Conservation (phyloP, 1,140 invertebrate species). For the Drosophila pandora region DNA sequence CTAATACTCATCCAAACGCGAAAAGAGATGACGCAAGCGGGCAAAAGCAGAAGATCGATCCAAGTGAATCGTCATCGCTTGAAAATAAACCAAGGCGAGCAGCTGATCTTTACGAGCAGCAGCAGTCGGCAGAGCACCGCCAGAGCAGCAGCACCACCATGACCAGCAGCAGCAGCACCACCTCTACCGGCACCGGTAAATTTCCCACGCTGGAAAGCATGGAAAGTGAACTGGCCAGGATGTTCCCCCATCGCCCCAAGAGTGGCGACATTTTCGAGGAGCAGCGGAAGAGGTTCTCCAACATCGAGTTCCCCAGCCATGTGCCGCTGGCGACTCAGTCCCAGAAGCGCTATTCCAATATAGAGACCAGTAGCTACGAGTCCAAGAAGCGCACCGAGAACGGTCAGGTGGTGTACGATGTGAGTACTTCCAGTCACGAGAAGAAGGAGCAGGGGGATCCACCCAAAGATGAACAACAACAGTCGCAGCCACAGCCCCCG, state of each 20-base stretch:
- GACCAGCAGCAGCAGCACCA: conserved; percentile 21
- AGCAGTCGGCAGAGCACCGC: conserved; percentile 37
- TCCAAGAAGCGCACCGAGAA: conserved; percentile 76
- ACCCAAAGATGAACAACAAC: not conserved
- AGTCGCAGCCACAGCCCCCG: conserved; percentile 3
- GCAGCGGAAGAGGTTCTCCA: conserved; percentile 76
- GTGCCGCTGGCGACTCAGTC: conserved; percentile 21
- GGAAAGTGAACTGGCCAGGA: conserved; percentile 73
- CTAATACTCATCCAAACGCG: conserved; percentile 28
- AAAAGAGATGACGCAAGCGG: conserved; percentile 76
- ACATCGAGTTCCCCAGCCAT: conserved; percentile 57
- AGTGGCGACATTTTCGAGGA: conserved; percentile 70
- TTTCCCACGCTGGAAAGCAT: conserved; percentile 58
- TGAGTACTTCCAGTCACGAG: conserved; percentile 58
- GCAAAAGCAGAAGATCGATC: conserved; percentile 51
- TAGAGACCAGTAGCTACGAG: conserved; percentile 75
- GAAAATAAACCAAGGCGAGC: conserved; percentile 78
- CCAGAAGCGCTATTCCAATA: conserved; percentile 76
- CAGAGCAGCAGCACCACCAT: conserved; percentile 52
- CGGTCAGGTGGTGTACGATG: conserved; percentile 75
- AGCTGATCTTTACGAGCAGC: conserved; percentile 39
- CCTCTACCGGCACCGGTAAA: conserved; percentile 22
- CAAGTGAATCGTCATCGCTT: conserved; percentile 63
- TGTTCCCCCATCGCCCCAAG: conserved; percentile 59
- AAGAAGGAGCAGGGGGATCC: conserved; percentile 51